phyloP scores from a whole-genome alignment of 2,797 vertebrate species.

The Eospalax fontanierii region DNA sequence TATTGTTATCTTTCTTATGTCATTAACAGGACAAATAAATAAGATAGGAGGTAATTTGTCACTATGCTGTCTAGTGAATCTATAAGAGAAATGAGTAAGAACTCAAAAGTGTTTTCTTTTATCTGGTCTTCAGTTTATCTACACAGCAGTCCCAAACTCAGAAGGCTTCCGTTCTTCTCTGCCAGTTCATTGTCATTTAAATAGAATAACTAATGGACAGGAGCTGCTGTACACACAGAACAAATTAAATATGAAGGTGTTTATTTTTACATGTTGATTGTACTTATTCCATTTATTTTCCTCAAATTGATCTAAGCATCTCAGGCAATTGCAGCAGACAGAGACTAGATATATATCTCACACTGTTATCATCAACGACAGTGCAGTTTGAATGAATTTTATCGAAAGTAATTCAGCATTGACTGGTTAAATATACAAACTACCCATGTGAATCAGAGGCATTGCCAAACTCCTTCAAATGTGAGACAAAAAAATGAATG shows the following conservation, averaged over 20 bases:
- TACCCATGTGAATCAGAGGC: conserved; percentile 64
- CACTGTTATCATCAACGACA: conserved; percentile 54
- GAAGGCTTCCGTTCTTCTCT: background rate
- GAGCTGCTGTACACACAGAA: conserved; percentile 14
- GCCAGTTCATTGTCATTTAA: conserved; percentile 73
- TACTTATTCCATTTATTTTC: conserved; percentile 72
- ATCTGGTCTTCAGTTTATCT: conserved; percentile 38
- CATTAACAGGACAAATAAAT: background rate
- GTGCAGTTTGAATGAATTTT: conserved; percentile 60
- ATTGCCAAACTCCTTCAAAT: conserved; percentile 46
- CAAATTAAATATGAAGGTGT: conserved; percentile 70
- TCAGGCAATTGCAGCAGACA: conserved; percentile 68
- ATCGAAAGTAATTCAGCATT: conserved; percentile 83
- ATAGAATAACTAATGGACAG: conserved; percentile 60
- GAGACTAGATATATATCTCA: conserved; percentile 59
- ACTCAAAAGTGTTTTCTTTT: conserved; percentile 30
- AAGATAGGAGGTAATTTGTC: conserved; percentile 2
- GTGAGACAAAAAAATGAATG: conserved; percentile 79
- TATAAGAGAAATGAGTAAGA: background rate
- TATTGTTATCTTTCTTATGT: background rate
- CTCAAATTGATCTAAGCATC: conserved; percentile 72
- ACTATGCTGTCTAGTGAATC: background rate
- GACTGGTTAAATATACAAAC: conserved; percentile 82
- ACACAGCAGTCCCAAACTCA: conserved; percentile 27
- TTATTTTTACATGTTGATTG: conserved; percentile 75